These are phyloP conservation scores for Triplophysa yarkandensis DNA, from an alignment of 2,797 vertebrate genomes.

Conservation along the genomic window DNA sequence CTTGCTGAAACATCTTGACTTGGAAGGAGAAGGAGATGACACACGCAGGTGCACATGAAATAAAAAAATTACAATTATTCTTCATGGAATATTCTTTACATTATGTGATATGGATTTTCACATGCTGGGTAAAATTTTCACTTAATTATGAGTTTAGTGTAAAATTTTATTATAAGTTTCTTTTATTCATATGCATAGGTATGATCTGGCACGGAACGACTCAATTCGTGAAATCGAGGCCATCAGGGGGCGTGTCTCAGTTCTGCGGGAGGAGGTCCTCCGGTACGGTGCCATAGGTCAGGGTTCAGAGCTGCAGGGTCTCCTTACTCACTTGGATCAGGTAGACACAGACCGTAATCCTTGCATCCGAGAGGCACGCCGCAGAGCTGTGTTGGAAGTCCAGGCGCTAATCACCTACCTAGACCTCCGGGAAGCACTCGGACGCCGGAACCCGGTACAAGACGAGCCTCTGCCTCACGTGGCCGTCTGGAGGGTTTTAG, in stretches of 20 bases:
- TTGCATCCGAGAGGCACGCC: constrained; percentile 94
- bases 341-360: constrained; percentile 92
- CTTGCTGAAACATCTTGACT: constrained; percentile 89
- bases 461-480: constrained; percentile 81
- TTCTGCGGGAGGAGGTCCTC: constrained; percentile 82
- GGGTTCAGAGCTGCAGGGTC: constrained; percentile 87
- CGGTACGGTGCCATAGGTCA: constrained; percentile 80
- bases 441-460: constrained; percentile 70
- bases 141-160: background rate
- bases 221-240: constrained; percentile 94
- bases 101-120: too few species aligned
- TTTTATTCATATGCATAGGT: constrained; percentile 64
- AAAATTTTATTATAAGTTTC: too few species aligned
- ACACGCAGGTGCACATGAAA: constrained; percentile 71
- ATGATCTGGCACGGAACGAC: constrained; percentile 91
- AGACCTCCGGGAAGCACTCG: constrained; percentile 89
- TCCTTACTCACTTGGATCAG: constrained; percentile 89
- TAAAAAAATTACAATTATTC: too few species aligned
- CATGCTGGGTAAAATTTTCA: background rate
- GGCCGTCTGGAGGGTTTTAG: constrained; percentile 87
- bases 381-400: constrained; percentile 91
- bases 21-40: constrained; percentile 90
- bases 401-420: constrained; percentile 90
- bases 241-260: constrained; percentile 82
- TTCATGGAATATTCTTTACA: too few species aligned